phyloP scores from a whole-genome alignment of 2,113 vertebrate species.

The Benitochromis conjunctus region DNA sequence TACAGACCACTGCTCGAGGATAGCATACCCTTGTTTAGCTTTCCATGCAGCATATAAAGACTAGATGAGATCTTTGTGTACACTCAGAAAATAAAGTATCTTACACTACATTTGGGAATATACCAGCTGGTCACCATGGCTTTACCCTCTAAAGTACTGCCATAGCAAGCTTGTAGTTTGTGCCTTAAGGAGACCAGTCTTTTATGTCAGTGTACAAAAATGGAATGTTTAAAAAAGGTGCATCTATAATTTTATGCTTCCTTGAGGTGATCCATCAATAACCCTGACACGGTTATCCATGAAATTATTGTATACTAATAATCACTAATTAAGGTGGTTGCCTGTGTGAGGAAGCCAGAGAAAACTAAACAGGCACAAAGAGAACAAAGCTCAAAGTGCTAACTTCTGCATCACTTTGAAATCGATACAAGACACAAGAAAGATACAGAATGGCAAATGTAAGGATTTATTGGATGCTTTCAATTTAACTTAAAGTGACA shows the following conservation, averaged over 20 bases:
- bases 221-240: rapidly evolving
- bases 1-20: neutral
- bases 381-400: neutral
- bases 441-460: neutral
- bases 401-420: neutral
- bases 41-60: neutral
- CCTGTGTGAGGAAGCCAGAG: neutral
- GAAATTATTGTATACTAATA: neutral
- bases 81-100: neutral
- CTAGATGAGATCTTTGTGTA: neutral
- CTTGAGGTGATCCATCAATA: neutral
- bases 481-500: neutral
- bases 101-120: neutral
- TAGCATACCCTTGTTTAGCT: neutral
- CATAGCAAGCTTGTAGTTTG: neutral
- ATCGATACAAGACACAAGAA: neutral
- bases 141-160: neutral
- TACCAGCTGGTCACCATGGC: neutral
- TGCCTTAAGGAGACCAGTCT: neutral
- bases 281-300: too few relatives aligned
- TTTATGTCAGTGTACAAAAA: neutral
- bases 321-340: neutral
- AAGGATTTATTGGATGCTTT: neutral
- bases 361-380: neutral
- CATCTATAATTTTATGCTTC: neutral